Evolutionary conservation across 2,797 vertebrate genomes (phyloP).

Genomic region (Hapalemur alaotrensis): DNA sequence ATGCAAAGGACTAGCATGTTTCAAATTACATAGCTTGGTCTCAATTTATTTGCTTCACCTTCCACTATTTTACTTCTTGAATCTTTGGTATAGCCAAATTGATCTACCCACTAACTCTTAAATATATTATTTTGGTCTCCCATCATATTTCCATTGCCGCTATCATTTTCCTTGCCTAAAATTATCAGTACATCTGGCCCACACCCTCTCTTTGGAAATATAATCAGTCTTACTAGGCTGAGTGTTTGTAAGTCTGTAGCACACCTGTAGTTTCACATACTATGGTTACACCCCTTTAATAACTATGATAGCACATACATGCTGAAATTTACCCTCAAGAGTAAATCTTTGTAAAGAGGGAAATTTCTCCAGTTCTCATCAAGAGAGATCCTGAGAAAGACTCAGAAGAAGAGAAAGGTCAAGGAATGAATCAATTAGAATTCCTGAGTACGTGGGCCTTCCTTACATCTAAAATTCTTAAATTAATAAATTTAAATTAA

Average conservation of each 20-base stretch:
- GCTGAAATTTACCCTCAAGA: background rate
- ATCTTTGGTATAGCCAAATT: background rate
- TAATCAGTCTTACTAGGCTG: background rate
- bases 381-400: background rate
- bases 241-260: background rate
- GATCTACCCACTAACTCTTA: background rate
- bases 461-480: background rate
- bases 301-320: background rate
- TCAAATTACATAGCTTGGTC: background rate
- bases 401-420: background rate
- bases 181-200: background rate
- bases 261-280: background rate
- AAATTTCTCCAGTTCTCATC: background rate
- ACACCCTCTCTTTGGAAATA: background rate
- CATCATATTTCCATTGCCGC: background rate
- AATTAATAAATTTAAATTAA: too few species aligned
- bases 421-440: background rate
- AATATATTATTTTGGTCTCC: background rate
- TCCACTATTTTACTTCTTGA: background rate
- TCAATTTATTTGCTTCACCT: background rate
- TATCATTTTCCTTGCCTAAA: background rate
- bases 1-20: background rate
- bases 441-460: background rate
- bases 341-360: background rate
- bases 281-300: background rate